Base-by-base conservation (phyloP, 2,797 vertebrate species). In the Botia almorhae region DNA sequence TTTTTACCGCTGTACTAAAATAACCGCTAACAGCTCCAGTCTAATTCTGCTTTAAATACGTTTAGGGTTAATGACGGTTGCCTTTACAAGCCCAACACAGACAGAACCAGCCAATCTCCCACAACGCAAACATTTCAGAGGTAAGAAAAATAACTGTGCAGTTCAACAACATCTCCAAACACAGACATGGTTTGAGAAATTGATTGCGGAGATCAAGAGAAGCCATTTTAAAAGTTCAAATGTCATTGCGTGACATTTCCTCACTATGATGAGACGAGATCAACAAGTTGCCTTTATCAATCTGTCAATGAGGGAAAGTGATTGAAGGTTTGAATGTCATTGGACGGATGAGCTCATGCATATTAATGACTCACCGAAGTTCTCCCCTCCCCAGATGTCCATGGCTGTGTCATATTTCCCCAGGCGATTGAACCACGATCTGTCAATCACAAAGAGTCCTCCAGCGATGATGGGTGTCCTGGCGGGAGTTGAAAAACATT, bases 361-460 rank as follows among this genome's bases (percentile, higher is more conserved):
- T 69, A 53, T 69, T 67, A 73, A 75, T 68, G 56, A 78, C 97
- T 96, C 90, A 99, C 98, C 98, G 0, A 99, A 98, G 92, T 99
- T 99, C 90, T 99, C 97, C 50, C 97, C 98, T 0, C 97, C 98
- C 97, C 98, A 99, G 93, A 99, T 98, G 93, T 99, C 97, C 97
- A 99, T 99, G 84, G 96, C 96, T 0, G 91, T 93, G 91, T 99
- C 97, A 0, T 98, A 99, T 85, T 98, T 98, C n/a, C 97, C 97
- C 76, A 99, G 92, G 85, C 95, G 95, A 80, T 96, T 94, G 80
- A 99, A 99, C 96, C 96, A 98, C 85, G 94, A 91, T 88, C 94
- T 96, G 90, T 97, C 94, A 0, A 99, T 98, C 78, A 98, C 96
- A 71, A 99, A 98, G 26, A 99, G 95, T 1, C 97, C 97, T 5